Conservation (phyloP, 1,140 invertebrate species). For the Drosophila insularis region DNA sequence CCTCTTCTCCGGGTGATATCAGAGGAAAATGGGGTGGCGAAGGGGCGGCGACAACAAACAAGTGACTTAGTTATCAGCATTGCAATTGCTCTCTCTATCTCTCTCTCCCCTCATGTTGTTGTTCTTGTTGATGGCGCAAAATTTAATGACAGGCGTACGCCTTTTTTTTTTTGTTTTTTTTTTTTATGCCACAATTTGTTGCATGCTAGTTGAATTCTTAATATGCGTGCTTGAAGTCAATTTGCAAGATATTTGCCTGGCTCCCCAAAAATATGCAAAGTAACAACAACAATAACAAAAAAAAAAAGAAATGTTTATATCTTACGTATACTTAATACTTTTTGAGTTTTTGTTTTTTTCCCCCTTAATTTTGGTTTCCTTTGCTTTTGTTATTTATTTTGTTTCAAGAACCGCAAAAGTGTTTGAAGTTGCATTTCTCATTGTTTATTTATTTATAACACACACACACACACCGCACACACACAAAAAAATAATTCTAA, state of each 20-base stretch:
- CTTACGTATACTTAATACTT: conserved; percentile 67
- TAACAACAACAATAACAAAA: not conserved
- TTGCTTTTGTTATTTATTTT: not conserved
- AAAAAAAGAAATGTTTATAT: conserved; percentile 26
- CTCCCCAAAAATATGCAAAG: conserved; percentile 25
- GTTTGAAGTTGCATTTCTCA: conserved; percentile 51
- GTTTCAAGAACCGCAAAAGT: conserved; percentile 36
- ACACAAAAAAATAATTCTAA: not conserved
- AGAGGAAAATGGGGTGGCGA: not conserved
- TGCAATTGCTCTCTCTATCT: conserved; percentile 19
- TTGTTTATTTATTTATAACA: not conserved
- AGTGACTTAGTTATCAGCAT: conserved; percentile 65
- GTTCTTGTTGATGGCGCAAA: conserved; percentile 53
- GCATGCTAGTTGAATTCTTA: conserved; percentile 39
- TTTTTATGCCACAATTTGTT: conserved; percentile 62
- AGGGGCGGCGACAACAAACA: not conserved
- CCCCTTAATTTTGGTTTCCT: not conserved
- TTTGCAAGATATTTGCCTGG: conserved; percentile 66
- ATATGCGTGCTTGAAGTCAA: conserved; percentile 69
- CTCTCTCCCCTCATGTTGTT: not conserved
- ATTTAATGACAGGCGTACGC: conserved; percentile 73
- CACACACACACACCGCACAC: too few relatives aligned
- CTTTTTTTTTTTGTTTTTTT: conserved; percentile 30
- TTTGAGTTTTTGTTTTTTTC: conserved; percentile 19
- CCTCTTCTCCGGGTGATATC: too few relatives aligned